Percentiles rank a stretch among this genome's conserved stretches.
These are phyloP conservation scores for Pedetes capensis DNA, from an alignment of 2,113 vertebrate species.

Conservation along the genomic window DNA sequence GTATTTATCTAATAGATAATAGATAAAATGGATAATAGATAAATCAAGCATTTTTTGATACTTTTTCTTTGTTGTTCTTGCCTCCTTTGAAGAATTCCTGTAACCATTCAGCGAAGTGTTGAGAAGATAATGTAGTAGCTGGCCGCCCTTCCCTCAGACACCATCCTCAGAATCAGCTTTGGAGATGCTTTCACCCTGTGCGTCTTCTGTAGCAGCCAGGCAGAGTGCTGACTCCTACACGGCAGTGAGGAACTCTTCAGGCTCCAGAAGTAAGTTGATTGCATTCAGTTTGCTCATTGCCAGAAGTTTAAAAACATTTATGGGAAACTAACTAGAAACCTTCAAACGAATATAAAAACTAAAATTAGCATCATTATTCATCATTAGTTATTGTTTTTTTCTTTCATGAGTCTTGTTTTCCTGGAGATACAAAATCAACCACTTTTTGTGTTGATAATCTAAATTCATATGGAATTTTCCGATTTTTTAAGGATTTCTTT, in stretches of 20 bases:
- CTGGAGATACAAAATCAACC: not conserved
- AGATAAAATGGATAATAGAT: too few relatives aligned
- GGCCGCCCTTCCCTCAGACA: slow-evolving; percentile 30
- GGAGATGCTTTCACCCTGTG: slow-evolving; percentile 70
- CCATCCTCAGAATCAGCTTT: slow-evolving; percentile 45
- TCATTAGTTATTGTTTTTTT: not conserved
- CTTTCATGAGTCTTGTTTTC: not conserved
- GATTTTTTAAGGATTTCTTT: not conserved
- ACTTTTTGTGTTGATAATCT: not conserved
- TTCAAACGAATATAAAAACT: not conserved
- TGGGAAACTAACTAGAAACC: not conserved
- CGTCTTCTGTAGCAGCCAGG: slow-evolving; percentile 56
- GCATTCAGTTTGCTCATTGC: not conserved
- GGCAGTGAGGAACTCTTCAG: slow-evolving; percentile 64
- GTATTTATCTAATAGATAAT: too few relatives aligned
- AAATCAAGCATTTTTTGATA: slow-evolving; percentile 55
- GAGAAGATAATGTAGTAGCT: slow-evolving; percentile 59
- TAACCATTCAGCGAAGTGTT: slow-evolving; percentile 54
- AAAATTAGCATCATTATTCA: not conserved
- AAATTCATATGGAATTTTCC: not conserved
- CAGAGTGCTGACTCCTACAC: slow-evolving; percentile 65
- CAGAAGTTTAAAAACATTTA: not conserved
- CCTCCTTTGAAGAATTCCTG: slow-evolving; percentile 68
- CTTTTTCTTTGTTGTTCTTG: slow-evolving; percentile 43
- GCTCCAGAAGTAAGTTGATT: slow-evolving; percentile 73